Conservation (phyloP, 64 coral and sea anemone genomes). For the Montipora foliosa region DNA sequence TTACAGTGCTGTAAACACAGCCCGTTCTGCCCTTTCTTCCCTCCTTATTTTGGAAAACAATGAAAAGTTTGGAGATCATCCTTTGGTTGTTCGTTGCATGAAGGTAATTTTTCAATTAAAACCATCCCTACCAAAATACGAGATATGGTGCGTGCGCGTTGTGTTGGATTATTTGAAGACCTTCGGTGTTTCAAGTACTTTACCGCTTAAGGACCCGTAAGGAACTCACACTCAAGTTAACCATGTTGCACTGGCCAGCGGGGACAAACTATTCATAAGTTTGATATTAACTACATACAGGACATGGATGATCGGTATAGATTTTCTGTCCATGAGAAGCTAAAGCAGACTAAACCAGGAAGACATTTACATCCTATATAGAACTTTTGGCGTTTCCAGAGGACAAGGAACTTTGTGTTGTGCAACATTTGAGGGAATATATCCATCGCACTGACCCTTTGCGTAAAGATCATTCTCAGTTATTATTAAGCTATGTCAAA, state of each 20-base stretch:
- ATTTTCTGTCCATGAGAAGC: not conserved
- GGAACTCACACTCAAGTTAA: slow-evolving; percentile 32
- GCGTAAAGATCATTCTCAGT: not conserved
- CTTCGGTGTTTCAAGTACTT: not conserved
- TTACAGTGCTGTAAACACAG: not conserved
- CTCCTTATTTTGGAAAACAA: slow-evolving; percentile 11
- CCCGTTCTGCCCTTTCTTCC: slow-evolving; percentile 51
- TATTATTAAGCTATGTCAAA: slow-evolving; percentile 40
- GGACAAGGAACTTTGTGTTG: not conserved
- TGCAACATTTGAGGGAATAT: slow-evolving; percentile 12
- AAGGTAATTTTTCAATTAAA: slow-evolving; percentile 50
- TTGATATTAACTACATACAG: not conserved
- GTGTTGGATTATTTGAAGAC: slow-evolving; percentile 1
- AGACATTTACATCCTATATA: not conserved
- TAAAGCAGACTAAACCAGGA: slow-evolving; percentile 53
- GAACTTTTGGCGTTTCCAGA: slow-evolving; percentile 5
- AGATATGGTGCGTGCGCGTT: not conserved
- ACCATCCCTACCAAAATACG: slow-evolving; percentile 34
- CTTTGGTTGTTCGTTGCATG: slow-evolving; percentile 34
- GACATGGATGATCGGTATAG: not conserved
- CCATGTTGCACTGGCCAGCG: slow-evolving; percentile 39
- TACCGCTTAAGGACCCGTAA: not conserved
- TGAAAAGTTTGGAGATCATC: slow-evolving; percentile 57
- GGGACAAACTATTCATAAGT: slow-evolving; percentile 31
- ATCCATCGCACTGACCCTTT: not conserved